These are phyloP conservation scores for Dallia pectoralis DNA, from an alignment of 2,797 vertebrate species.

Conservation along the genomic window DNA sequence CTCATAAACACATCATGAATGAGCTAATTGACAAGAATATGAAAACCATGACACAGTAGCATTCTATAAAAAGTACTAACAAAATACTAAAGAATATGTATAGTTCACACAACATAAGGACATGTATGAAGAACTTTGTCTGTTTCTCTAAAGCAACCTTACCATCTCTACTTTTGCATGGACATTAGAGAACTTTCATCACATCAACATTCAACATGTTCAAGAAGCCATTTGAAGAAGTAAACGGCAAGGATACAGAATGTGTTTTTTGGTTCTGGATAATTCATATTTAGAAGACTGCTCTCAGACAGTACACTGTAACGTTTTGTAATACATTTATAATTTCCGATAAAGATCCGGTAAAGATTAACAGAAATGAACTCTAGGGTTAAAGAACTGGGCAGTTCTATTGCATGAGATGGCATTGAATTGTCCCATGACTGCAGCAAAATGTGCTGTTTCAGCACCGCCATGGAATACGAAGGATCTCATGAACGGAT, in stretches of 20 bases:
- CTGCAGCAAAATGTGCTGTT: neutral
- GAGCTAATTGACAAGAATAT: slow-evolving; percentile 53
- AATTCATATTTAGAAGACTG: neutral
- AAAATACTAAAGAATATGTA: slow-evolving; percentile 52
- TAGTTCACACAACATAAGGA: slow-evolving; percentile 58
- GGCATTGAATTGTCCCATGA: neutral
- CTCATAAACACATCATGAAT: slow-evolving; percentile 65
- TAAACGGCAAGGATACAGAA: slow-evolving; percentile 43
- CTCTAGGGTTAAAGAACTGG: neutral
- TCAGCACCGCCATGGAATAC: neutral
- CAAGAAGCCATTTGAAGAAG: slow-evolving; percentile 43
- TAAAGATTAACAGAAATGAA: neutral
- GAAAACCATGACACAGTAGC: slow-evolving; percentile 43
- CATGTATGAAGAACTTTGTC: slow-evolving; percentile 48
- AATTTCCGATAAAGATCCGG: neutral
- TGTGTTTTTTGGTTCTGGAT: neutral
- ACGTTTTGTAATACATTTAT: neutral
- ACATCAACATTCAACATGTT: slow-evolving; percentile 52
- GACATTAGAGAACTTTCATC: slow-evolving; percentile 24
- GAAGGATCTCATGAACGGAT: slow-evolving; percentile 34
- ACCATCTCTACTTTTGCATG: slow-evolving; percentile 44
- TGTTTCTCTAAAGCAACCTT: slow-evolving; percentile 50
- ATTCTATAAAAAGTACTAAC: slow-evolving; percentile 44
- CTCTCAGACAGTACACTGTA: neutral
- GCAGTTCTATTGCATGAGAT: neutral